Percentiles rank a stretch among this genome's conserved stretches.
Evolutionary conservation across 2,113 vertebrate genomes (phyloP).

Genomic region (Alces alces): DNA sequence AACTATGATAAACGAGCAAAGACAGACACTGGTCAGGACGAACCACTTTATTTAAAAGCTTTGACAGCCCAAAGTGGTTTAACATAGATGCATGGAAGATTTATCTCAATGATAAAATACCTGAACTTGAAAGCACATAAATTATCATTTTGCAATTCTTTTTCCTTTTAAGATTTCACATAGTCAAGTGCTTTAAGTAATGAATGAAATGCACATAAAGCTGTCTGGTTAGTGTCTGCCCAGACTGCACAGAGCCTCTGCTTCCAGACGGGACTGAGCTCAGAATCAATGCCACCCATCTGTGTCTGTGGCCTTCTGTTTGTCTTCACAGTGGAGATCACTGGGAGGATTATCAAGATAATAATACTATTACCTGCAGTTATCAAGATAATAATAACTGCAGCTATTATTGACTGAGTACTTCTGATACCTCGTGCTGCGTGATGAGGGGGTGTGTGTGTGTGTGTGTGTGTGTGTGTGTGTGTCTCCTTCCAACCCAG

Average conservation of each 20-base stretch:
- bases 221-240: not conserved
- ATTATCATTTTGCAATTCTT: constrained; percentile 56
- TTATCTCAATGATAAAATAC: constrained; percentile 71
- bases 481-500: not conserved
- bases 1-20: constrained; percentile 64
- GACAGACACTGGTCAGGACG: constrained; percentile 63
- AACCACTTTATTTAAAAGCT: constrained; percentile 69
- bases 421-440: not conserved
- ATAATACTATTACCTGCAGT: not conserved
- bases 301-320: not conserved
- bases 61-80: constrained; percentile 60
- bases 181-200: constrained; percentile 53
- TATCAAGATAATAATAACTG: not conserved
- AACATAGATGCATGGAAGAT: constrained; percentile 57
- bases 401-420: not conserved
- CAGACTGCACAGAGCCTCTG: not conserved
- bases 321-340: not conserved
- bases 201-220: constrained; percentile 39
- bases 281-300: not conserved
- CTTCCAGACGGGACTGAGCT: not conserved
- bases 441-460: not conserved
- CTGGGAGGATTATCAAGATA: not conserved
- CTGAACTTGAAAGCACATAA: constrained; percentile 69
- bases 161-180: constrained; percentile 43
- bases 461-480: not conserved